Percentiles rank a stretch among this genome's conserved stretches.
Conservation (phyloP, 2,888 invertebrate species). For the Mythimna albipuncta region DNA sequence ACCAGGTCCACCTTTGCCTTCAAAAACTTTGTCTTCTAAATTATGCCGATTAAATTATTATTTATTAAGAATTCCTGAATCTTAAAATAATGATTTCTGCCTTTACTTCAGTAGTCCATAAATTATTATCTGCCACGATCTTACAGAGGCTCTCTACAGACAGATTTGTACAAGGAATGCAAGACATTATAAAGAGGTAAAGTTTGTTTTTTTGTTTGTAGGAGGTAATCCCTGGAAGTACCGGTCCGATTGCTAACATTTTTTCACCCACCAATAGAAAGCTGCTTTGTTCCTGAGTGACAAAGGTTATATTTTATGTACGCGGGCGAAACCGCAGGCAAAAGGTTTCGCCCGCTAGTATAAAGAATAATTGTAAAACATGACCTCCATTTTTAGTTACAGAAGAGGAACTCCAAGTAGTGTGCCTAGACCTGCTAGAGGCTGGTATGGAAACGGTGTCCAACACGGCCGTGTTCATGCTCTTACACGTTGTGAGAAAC, state of each 20-base stretch:
- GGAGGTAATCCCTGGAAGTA: no score
- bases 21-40: background rate
- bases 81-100: background rate
- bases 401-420: conserved; percentile 83
- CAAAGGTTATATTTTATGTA: no score
- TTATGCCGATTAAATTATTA: background rate
- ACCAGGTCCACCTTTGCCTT: no score
- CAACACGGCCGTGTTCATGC: conserved; percentile 91
- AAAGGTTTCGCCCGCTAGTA: no score
- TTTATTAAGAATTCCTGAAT: background rate
- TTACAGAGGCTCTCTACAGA: background rate
- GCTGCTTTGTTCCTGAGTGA: no score
- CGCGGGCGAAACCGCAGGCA: no score
- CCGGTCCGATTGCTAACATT: no score
- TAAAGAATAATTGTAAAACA: background rate
- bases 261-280: no score
- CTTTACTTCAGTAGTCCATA: background rate
- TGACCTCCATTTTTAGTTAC: conserved; percentile 69
- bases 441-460: conserved; percentile 94
- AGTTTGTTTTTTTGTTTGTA: no score
- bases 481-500: conserved; percentile 91
- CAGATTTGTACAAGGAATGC: background rate
- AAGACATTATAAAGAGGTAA: no score
- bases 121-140: no score
- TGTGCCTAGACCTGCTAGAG: conserved; percentile 93